Percentiles rank a stretch among this genome's conserved stretches.
Conservation (phyloP, 2,113 vertebrate species). For the Pituophis catenifer region DNA sequence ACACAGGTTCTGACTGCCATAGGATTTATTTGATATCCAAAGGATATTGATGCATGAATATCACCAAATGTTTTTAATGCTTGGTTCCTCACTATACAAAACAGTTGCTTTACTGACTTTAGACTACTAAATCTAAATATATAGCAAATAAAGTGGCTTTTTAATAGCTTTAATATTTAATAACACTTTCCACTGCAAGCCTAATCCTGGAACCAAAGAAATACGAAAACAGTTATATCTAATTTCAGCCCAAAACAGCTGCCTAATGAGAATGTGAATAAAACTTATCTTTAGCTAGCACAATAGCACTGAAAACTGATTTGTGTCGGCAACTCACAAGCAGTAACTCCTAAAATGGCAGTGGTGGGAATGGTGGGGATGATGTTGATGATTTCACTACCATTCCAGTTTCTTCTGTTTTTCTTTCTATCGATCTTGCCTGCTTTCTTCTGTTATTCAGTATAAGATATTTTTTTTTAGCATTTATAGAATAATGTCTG, state of each 20-base stretch:
- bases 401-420: not conserved
- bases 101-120: not conserved
- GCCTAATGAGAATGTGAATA: constrained; percentile 58
- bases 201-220: not conserved
- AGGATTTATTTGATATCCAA: not conserved
- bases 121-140: not conserved
- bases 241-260: constrained; percentile 39
- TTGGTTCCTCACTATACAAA: not conserved
- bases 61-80: not conserved
- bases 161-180: not conserved
- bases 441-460: not conserved
- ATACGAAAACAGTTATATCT: constrained; percentile 1
- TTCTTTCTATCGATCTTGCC: not conserved
- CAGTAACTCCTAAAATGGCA: not conserved
- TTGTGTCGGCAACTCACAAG: not conserved
- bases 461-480: not conserved
- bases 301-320: constrained; percentile 52
- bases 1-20: not conserved
- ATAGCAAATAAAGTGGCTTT: not conserved
- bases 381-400: not conserved
- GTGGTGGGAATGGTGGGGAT: not conserved
- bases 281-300: constrained; percentile 49
- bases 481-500: not conserved
- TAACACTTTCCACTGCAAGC: constrained; percentile 7
- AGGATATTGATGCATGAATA: not conserved